Percentiles rank a stretch among this genome's conserved stretches.
Conservation (phyloP, 2,113 vertebrate genomes). For the Scomber scombrus region DNA sequence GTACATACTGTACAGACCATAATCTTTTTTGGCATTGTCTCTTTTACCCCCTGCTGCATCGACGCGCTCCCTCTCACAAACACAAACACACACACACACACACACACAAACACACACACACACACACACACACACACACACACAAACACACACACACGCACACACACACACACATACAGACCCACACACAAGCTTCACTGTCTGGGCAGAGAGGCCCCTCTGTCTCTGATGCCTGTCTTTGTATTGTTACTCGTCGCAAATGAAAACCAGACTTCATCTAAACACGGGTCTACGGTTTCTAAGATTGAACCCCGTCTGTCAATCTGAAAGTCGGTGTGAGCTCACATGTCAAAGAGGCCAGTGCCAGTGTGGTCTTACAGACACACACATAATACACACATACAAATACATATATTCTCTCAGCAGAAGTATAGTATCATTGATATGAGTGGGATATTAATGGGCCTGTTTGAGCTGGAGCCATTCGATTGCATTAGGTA, state of each 20-base stretch:
- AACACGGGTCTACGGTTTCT: constrained; percentile 70
- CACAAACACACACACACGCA: constrained; percentile 48
- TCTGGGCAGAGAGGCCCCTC: constrained; percentile 69
- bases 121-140: no score
- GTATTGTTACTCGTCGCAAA: constrained; percentile 73
- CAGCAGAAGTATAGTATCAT: constrained; percentile 31
- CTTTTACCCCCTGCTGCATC: constrained; percentile 52
- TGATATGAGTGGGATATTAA: constrained; percentile 61
- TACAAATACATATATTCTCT: constrained; percentile 24
- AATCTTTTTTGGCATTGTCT: constrained; percentile 62
- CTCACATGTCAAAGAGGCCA: constrained; percentile 71
- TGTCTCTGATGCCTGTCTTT: constrained; percentile 64
- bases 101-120: no score
- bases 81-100: constrained; percentile 31
- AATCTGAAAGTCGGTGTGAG: constrained; percentile 55
- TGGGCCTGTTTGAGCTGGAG: constrained; percentile 56
- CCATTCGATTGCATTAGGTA: constrained; percentile 75
- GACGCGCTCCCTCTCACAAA: constrained; percentile 26
- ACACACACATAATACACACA: constrained; percentile 30
- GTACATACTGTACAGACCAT: constrained; percentile 31
- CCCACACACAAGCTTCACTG: constrained; percentile 55
- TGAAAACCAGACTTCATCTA: constrained; percentile 79
- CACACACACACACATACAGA: constrained; percentile 3
- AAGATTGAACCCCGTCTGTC: constrained; percentile 69
- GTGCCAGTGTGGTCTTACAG: constrained; percentile 61